phyloP scores from a whole-genome alignment of 2,797 vertebrate species.

The Thunnus albacares region DNA sequence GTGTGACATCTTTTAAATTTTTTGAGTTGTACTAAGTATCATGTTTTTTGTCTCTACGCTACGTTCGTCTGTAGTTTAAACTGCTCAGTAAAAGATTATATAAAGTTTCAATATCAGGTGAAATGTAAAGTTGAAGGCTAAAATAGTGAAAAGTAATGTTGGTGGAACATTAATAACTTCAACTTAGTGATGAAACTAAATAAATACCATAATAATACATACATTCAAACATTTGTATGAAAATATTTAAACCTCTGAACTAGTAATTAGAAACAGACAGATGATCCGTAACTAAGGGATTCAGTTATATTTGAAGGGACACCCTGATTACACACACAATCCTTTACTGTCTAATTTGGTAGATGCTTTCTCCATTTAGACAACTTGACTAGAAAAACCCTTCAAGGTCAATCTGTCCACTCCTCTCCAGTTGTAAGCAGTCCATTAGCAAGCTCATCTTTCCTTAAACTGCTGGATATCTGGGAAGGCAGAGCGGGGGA shows the following conservation, averaged over 20 bases:
- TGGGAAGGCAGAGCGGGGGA: conserved; percentile 45
- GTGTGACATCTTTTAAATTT: neutral
- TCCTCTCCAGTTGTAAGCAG: conserved; percentile 53
- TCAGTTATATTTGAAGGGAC: neutral
- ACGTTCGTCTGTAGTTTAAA: too few relatives aligned
- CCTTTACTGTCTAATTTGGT: neutral
- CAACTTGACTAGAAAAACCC: conserved; percentile 48
- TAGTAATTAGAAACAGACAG: neutral
- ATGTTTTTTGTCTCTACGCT: neutral
- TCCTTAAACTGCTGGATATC: conserved; percentile 68
- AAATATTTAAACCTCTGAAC: neutral
- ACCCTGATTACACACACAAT: neutral
- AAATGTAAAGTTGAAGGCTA: neutral
- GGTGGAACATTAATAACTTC: neutral
- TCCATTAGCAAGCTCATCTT: conserved; percentile 78
- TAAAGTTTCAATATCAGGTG: neutral
- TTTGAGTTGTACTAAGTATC: neutral
- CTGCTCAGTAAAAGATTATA: neutral
- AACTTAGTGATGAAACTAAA: neutral
- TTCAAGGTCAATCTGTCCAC: conserved; percentile 67
- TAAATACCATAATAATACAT: neutral
- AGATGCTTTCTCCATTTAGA: conserved; percentile 20
- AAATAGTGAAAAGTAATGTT: neutral
- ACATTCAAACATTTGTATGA: neutral
- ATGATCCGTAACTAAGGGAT: neutral